Base-by-base conservation (phyloP, 2,888 invertebrate genomes). In the Phymatocera aterrima region DNA sequence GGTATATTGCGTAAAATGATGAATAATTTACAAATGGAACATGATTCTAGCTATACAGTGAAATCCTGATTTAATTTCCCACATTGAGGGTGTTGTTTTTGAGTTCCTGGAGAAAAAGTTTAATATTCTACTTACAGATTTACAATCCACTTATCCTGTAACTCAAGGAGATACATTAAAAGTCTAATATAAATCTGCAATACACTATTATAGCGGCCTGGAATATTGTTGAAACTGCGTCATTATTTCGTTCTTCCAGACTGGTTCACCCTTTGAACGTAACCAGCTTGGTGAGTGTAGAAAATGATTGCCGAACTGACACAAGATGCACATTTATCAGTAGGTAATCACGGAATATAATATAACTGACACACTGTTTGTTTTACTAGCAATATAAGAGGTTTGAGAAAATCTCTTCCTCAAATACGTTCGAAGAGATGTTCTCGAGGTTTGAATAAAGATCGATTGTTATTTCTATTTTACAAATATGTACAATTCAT, bases 61-160 rank as follows among this genome's bases (percentile, higher is more conserved):
- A 75, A 75, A 75, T 54, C 60, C 60, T 75, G 40, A 75, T 75
- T 72, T 40, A 75, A 75, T 21, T 75, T 57, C 60, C 40, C 40
- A 75, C 40, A 57, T 40, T 5, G 37, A 60, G 75, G 75, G 43
- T 12, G 21, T 75, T 60, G 5, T 24, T 40, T 40, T 75, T 28
- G 57, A 57, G 18, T 37, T 40, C 75, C 75, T 75, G 37, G 57
- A 75, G 75, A 37, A 75, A 48, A 72, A 72, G 72, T 72, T 34
- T 10, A 4, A 48, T 51, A 51, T 72, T 72, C 48, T 72, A 72
- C 72, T 72, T 72, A 72, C 72, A 51, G 72, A 72, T 72, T 48
- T 72, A 51, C 34, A 72, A 72, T 72, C 72, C 72, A 34, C 72
- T 51, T 72, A 72, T 48, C 51, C 72, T 72, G 72, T 72, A 72